A percentile compares a stretch with the other conserved stretches of the same genome.
Conservation (phyloP, 2,888 invertebrate genomes). For the Hypomecis punctinalis region DNA sequence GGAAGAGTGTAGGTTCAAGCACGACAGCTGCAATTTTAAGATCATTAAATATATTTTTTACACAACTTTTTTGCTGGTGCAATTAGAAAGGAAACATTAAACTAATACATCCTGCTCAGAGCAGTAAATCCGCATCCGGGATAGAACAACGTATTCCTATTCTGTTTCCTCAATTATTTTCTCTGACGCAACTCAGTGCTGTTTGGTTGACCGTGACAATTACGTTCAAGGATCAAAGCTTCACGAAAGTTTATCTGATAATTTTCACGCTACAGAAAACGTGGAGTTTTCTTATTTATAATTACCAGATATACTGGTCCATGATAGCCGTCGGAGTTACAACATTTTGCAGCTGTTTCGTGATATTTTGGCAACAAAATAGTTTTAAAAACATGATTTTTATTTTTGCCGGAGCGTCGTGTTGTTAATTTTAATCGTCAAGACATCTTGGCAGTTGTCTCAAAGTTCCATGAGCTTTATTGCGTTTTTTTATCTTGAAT, state of each 20-base stretch:
- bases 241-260: slow-evolving; percentile 29
- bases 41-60: background rate
- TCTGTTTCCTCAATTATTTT: slow-evolving; percentile 46
- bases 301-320: slow-evolving; percentile 40
- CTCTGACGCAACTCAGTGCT: slow-evolving; percentile 33
- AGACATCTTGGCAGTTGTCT: slow-evolving; percentile 80
- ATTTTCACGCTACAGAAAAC: slow-evolving; percentile 15
- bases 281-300: slow-evolving; percentile 33
- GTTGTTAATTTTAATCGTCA: slow-evolving; percentile 80
- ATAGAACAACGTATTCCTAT: slow-evolving; percentile 33
- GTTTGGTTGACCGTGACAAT: slow-evolving; percentile 41
- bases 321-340: slow-evolving; percentile 47
- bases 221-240: slow-evolving; percentile 45
- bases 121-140: slow-evolving; percentile 49
- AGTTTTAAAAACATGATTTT: slow-evolving; percentile 72
- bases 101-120: slow-evolving; percentile 26
- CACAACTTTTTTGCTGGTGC: slow-evolving; percentile 3
- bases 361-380: slow-evolving; percentile 77
- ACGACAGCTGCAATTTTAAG: background rate
- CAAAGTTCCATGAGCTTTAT: slow-evolving; percentile 77
- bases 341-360: slow-evolving; percentile 72
- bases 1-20: no score
- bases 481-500: slow-evolving; percentile 67
- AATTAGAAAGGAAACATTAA: slow-evolving; percentile 28
- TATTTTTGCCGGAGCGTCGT: slow-evolving; percentile 66